A percentile compares a stretch with the other conserved stretches of the same genome.
Conservation (phyloP, 2,113 vertebrate genomes). For the Callocephalon fimbriatum region DNA sequence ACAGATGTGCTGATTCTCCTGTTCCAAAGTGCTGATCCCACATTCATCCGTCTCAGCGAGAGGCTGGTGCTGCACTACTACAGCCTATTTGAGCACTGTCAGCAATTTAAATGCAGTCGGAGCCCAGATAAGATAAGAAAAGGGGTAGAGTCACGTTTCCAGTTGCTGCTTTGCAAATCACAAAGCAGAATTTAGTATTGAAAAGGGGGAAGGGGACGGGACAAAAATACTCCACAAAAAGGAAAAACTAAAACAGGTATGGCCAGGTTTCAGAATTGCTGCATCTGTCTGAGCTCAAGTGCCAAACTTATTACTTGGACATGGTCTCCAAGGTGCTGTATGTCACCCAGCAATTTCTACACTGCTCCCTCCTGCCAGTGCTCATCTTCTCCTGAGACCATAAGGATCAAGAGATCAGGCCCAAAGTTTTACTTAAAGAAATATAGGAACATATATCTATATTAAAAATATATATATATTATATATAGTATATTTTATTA, state of each 20-base stretch:
- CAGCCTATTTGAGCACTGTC: background rate
- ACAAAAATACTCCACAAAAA: background rate
- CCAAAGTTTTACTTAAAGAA: background rate
- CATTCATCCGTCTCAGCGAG: background rate
- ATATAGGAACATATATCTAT: background rate
- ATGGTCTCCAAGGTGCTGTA: background rate
- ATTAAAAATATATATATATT: no score
- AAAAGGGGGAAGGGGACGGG: fast-evolving
- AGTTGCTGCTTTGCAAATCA: background rate
- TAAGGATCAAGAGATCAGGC: background rate
- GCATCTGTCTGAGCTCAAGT: background rate
- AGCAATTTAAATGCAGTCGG: background rate
- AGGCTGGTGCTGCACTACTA: background rate
- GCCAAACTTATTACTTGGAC: background rate
- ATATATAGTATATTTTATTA: no score
- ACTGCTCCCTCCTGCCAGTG: background rate
- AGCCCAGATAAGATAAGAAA: background rate
- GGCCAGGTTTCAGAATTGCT: background rate
- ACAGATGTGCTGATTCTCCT: background rate
- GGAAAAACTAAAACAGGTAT: background rate
- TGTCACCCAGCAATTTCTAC: background rate
- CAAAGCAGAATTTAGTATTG: background rate
- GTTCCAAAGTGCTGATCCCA: background rate
- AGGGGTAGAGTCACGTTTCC: background rate
- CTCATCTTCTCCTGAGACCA: background rate